Evolutionary conservation across 2,888 invertebrate species (phyloP).

Genomic region (Nemurella pictetii): DNA sequence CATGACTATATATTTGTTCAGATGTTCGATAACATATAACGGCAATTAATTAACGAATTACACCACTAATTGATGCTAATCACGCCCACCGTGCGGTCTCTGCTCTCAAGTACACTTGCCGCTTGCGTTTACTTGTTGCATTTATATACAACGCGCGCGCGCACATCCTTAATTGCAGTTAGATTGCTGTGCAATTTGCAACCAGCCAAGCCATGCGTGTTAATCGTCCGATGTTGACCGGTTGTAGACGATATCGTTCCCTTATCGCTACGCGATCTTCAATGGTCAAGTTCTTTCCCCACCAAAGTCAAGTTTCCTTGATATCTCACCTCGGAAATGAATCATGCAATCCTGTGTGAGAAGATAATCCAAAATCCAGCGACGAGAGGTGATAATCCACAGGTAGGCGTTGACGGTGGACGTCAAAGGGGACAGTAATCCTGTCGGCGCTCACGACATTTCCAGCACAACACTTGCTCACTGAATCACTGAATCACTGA

Average conservation of each 20-base stretch:
- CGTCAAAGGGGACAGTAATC: not conserved
- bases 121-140: too few relatives aligned
- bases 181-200: not conserved
- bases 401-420: not conserved
- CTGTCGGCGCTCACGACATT: not conserved
- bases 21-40: not conserved
- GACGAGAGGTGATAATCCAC: conserved; percentile 20
- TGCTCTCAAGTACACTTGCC: too few relatives aligned
- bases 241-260: too few relatives aligned
- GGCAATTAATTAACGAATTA: not conserved
- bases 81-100: too few relatives aligned
- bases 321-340: conserved; percentile 16
- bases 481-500: too few relatives aligned
- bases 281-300: not conserved
- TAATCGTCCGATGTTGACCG: too few relatives aligned
- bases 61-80: too few relatives aligned
- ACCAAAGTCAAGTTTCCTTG: not conserved
- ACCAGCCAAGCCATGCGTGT: too few relatives aligned
- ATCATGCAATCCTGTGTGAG: conserved; percentile 13
- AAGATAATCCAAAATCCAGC: conserved; percentile 22
- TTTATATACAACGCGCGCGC: too few relatives aligned
- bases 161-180: not conserved
- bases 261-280: not conserved
- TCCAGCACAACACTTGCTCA: not conserved
- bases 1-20: not conserved